Evolutionary conservation across 2,797 vertebrate species (phyloP).

Genomic region (Coregonus ussuriensis): DNA sequence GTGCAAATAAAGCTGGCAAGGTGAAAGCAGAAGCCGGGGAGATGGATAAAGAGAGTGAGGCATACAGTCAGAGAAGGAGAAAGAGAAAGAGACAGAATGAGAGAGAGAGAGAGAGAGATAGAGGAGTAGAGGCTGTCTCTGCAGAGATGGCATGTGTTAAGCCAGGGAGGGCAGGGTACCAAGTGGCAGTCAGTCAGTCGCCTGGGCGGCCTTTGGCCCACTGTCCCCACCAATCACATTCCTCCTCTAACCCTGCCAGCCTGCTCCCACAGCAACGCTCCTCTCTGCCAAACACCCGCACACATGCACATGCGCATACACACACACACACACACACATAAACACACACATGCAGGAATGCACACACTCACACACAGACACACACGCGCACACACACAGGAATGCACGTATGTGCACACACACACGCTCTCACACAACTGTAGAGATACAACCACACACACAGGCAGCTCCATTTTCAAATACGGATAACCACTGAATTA

Average conservation of each 20-base stretch:
- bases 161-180: conserved; percentile 62
- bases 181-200: conserved; percentile 64
- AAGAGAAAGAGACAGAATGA: conserved; percentile 16
- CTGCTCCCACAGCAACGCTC: conserved; percentile 62
- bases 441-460: conserved; percentile 13
- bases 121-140: conserved; percentile 29
- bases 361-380: background rate
- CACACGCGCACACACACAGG: background rate
- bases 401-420: background rate
- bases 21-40: conserved; percentile 12
- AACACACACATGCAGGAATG: conserved; percentile 32
- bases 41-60: conserved; percentile 27
- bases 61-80: conserved; percentile 20
- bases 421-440: conserved; percentile 34
- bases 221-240: conserved; percentile 69
- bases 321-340: conserved; percentile 32
- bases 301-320: conserved; percentile 23
- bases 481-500: conserved; percentile 78
- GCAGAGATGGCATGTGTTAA: conserved; percentile 65
- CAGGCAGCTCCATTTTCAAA: conserved; percentile 66
- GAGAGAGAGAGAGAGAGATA: background rate
- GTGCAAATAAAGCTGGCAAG: conserved; percentile 19
- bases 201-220: conserved; percentile 68
- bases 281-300: conserved; percentile 57
- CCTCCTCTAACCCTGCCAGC: conserved; percentile 55